Base-by-base conservation (phyloP, 2,888 invertebrate species). In the Ariolimax columbianus region DNA sequence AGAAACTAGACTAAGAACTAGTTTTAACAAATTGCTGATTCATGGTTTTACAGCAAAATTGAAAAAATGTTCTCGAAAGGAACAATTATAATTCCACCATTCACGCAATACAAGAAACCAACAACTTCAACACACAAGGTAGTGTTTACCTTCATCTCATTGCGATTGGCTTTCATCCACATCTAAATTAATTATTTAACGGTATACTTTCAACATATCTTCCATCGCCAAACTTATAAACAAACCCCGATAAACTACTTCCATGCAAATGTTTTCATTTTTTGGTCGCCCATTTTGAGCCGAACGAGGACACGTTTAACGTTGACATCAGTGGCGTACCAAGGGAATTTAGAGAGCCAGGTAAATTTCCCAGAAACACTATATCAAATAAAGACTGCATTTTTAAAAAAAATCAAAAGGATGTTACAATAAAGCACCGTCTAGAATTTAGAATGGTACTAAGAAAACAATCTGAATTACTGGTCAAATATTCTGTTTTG, bases 1-100 rank as follows among this genome's bases (percentile, higher is more conserved):
- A n/a, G 59, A n/a, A 63, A n/a, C 4, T 63, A 1, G n/a, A 63
- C 26, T 63, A 63, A 63, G 26, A 63, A 63, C 14, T 23, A 63
- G 4, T 33, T 0, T 66, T 33, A 66, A 66, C 66, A 66, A n/a
- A 11, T 47, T 82, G 82, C 82, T 82, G 82, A 82, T 38, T 82
- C 82, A 82, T 82, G 82, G 2, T 82, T 82, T 82, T 59, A 40
- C 73, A 73, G 82, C 73, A 82, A 82, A 14, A 47, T 70, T 51
- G 9, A n/a, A n/a, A n/a, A n/a, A n/a, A n/a, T n/a, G n/a, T n/a
- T n/a, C n/a, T n/a, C n/a, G n/a, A n/a, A n/a, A n/a, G n/a, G n/a
- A n/a, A n/a, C n/a, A 11, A 47, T 47, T 47, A 17, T 47, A 17
- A 47, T 47, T 47, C 17, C 7, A 17, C 17, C 47, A 47, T 47